Conservation (phyloP, 2,113 vertebrate species). For the Hoplias malabaricus region DNA sequence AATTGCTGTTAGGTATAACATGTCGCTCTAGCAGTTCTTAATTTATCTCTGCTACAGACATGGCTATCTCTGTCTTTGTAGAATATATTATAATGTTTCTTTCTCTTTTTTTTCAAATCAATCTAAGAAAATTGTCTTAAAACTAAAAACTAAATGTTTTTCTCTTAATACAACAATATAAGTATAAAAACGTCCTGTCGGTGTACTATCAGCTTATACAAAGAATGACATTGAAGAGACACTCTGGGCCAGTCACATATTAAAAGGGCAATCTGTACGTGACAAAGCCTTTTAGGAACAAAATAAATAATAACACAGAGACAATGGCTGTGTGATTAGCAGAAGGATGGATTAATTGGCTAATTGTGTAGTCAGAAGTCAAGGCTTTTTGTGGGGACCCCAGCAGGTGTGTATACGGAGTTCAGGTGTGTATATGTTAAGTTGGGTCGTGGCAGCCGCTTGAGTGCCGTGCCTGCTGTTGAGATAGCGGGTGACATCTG, state of each 20-base stretch:
- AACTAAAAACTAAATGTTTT: too few species aligned
- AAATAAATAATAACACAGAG: conserved; percentile 44
- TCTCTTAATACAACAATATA: too few species aligned
- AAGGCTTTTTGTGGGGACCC: conserved; percentile 46
- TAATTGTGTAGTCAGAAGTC: conserved; percentile 42
- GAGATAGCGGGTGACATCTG: conserved; percentile 82
- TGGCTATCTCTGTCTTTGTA: too few species aligned
- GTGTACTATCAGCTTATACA: background rate
- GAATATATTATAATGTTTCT: too few species aligned
- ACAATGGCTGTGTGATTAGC: conserved; percentile 43
- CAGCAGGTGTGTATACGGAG: conserved; percentile 52
- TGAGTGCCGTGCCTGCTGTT: conserved; percentile 57
- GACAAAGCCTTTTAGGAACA: conserved; percentile 28
- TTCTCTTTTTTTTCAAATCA: too few species aligned
- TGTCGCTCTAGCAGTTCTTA: too few species aligned
- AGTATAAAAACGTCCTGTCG: too few species aligned
- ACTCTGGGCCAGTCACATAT: too few species aligned
- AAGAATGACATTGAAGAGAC: conserved; percentile 9
- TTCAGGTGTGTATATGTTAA: conserved; percentile 53
- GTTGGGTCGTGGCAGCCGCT: conserved; percentile 40
- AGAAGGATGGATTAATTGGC: conserved; percentile 40
- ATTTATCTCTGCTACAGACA: too few species aligned
- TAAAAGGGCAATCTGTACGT: too few species aligned
- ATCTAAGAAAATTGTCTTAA: too few species aligned
- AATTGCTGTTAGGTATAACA: too few species aligned